Evolutionary conservation across 2,888 invertebrate genomes (phyloP), one percentile per base, ranked within the genome.

Genomic region (Cosmorhoe ocellata): DNA sequence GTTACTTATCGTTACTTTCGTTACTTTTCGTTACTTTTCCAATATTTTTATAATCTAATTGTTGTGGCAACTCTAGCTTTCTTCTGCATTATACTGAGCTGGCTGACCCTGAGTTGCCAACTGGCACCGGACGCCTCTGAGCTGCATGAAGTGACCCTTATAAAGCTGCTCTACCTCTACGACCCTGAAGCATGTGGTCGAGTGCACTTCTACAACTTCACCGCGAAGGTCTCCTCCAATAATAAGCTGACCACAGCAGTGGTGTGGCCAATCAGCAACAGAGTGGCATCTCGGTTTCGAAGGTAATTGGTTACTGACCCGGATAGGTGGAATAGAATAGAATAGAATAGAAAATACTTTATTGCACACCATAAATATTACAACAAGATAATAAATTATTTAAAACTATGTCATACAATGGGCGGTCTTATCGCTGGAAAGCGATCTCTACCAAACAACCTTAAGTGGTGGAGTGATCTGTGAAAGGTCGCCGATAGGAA

Each of bases 161-260:
- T 81, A 24, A 89, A 89, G 56, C 61, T 88, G 3, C 56, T 88
- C 1, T 90, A 89, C 51, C 62, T 89, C 0, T 82, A 85, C 57
- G 89, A 90, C 46, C 89, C 89, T 11, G 69, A 63, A 4, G 74
- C 79, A 0, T 89, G 89, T 41, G 79, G 71, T 0, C 63, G 73
- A 7, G 53, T 81, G 2, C 69, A 74, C 43, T 82, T 84, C 66
- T 89, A 86, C 61, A 89, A 89, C 63, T 66, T 81, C 55, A 83
- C 84, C 0, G 48, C 61, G 0, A 55, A 58, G 1, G 7, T 47
- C 0, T 46, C 31, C 5, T 18, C 64, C 1, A 52, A 67, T 0
- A 51, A 28, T 1, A 31, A 51, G 5, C 8, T 56, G 0, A 54
- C 64, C 1, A 69, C 73, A 0, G 74, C 71, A 1, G 65, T 88